phyloP scores from a whole-genome alignment of 2,797 vertebrate genomes.

The Macrochelys suwanniensis region DNA sequence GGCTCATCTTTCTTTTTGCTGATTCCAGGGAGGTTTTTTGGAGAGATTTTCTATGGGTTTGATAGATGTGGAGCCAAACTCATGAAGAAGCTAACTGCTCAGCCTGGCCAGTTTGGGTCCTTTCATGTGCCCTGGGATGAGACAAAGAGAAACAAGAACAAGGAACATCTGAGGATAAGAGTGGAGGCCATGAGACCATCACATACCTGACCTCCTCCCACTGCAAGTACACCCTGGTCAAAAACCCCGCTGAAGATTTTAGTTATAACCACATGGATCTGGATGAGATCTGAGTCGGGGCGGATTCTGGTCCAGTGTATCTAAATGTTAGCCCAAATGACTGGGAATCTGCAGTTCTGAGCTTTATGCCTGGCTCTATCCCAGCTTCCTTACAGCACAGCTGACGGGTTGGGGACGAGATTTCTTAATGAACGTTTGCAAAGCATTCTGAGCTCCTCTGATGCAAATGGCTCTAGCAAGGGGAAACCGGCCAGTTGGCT shows the following conservation, averaged over 20 bases:
- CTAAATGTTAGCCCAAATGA: not conserved
- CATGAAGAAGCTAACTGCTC: not conserved
- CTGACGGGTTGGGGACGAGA: not conserved
- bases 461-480: constrained; percentile 16
- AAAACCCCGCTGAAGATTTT: not conserved
- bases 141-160: not conserved
- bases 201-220: rapidly evolving
- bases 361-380: not conserved
- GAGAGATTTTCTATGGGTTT: not conserved
- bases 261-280: not conserved
- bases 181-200: not conserved
- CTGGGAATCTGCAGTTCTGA: not conserved
- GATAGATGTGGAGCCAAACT: not conserved
- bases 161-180: not conserved
- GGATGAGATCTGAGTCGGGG: not conserved
- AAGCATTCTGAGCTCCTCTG: constrained; percentile 34
- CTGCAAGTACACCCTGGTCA: not conserved
- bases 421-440: constrained; percentile 7
- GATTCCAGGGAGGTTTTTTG: not conserved
- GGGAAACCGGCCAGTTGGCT: constrained; percentile 23
- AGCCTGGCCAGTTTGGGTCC: not conserved
- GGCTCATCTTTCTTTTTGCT: not conserved
- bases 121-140: not conserved
- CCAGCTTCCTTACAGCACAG: constrained; percentile 16
- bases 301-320: not conserved